Base-by-base conservation (phyloP, 1,140 invertebrate genomes). In the Atta texana region DNA sequence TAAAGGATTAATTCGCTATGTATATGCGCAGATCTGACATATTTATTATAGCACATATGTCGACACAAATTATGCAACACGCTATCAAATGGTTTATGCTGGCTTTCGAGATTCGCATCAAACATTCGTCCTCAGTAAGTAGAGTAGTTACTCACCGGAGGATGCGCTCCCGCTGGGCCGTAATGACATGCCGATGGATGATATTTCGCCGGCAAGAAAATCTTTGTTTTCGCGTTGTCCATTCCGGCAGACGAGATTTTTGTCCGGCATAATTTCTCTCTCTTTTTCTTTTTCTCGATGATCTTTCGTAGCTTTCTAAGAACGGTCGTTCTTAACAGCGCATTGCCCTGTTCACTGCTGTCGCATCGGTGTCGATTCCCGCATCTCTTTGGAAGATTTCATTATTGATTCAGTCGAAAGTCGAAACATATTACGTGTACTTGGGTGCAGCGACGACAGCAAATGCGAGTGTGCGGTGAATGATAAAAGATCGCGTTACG, bases 141-240 rank as follows among this genome's bases (percentile, higher is more conserved):
- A 53, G 57, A 55, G 18, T 16, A 31, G 81, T 28, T 88, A 94
- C 95, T 96, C 94, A 95, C 97, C 97, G 85, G 97, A 97, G 90
- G 97, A 96, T 85, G 96, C 96, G 95, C 96, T 97, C 91, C 96
- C 95, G 87, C 96, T 97, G 84, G 96, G 96, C 88, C 96, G 96
- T 90, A 97, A 96, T 69, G 96, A 96, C 97, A 97, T 97, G 92
- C 97, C 97, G 91, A 97, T 97, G 89, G 97, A 97, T 92, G 96
- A 97, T 94, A 97, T 97, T 95, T 97, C 97, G 78, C 96, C 96
- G 91, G 96, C 96, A 91, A 94, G 94, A 90, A 92, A 93, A 90
- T 95, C 94, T 86, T 94, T 95, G 76, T 84, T 85, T 49, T 94
- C 92, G 86, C 93, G 92, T 84, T 92, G 91, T 92, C 92, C 94